Evolutionary conservation across 92 coral and sea anemone species (phyloP).

Genomic region (Palythoa grandis): DNA sequence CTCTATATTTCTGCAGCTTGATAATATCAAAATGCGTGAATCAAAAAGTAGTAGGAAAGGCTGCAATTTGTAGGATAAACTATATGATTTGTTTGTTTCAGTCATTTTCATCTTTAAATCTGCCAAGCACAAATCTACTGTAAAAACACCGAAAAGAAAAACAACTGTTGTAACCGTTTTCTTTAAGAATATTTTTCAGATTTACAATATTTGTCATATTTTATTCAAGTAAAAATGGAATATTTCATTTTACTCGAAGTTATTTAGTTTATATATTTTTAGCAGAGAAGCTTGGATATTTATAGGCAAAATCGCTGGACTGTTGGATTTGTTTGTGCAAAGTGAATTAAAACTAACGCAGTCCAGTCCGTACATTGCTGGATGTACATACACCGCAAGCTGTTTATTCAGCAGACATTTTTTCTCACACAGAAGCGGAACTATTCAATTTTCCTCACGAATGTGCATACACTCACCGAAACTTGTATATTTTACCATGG

Average conservation of each 20-base stretch:
- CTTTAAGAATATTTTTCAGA: constrained; percentile 39
- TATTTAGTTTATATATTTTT: constrained; percentile 76
- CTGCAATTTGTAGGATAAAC: background rate
- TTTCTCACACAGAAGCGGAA: constrained; percentile 27
- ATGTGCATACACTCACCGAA: constrained; percentile 14
- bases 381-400: constrained; percentile 32
- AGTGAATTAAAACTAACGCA: constrained; percentile 11
- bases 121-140: background rate
- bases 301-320: constrained; percentile 61
- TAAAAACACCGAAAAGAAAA: background rate
- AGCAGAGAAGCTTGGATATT: constrained; percentile 69
- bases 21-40: background rate
- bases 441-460: constrained; percentile 19
- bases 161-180: constrained; percentile 28
- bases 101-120: background rate
- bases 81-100: background rate
- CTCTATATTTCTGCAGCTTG: background rate
- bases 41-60: background rate
- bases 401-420: constrained; percentile 2
- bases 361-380: constrained; percentile 4
- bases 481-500: constrained; percentile 44
- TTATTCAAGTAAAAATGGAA: constrained; percentile 44
- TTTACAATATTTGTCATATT: constrained; percentile 47
- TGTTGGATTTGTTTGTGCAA: constrained; percentile 36
- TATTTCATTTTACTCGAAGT: constrained; percentile 48